A percentile compares a stretch with the other conserved stretches of the same genome.
phyloP scores from a whole-genome alignment of 2,797 vertebrate genomes.

The Myioborus miniatus region DNA sequence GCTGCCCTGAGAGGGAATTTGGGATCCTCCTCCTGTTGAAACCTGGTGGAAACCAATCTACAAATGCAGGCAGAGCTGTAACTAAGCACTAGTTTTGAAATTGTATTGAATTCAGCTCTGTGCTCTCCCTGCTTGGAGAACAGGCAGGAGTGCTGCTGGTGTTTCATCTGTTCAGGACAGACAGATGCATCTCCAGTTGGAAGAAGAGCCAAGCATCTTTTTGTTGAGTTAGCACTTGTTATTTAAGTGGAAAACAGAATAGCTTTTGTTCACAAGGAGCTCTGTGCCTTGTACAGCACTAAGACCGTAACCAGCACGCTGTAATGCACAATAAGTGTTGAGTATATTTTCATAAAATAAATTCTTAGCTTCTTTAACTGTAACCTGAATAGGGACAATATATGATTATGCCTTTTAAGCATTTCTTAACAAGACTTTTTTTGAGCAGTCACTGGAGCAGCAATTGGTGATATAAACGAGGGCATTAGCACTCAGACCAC shows the following conservation, averaged over 20 bases:
- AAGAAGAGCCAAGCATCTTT: not conserved
- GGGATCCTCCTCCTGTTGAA: not conserved
- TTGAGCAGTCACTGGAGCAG: not conserved
- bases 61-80: not conserved
- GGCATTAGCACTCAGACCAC: constrained; percentile 36
- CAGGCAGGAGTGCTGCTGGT: not conserved
- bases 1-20: not conserved
- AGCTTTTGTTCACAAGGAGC: not conserved
- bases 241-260: not conserved
- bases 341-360: not conserved
- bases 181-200: not conserved
- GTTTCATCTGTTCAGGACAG: fast-evolving
- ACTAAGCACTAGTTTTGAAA: fast-evolving
- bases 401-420: not conserved
- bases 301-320: not conserved
- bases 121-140: not conserved
- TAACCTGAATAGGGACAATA: not conserved
- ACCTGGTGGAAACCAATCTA: not conserved
- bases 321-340: not conserved
- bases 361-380: not conserved
- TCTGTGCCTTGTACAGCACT: not conserved
- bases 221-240: not conserved
- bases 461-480: constrained; percentile 27
- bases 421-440: not conserved
- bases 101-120: fast-evolving